Percentiles rank a stretch among this genome's conserved stretches.
Conservation (phyloP, 2,888 invertebrate genomes). For the Eupithecia subumbrata region DNA sequence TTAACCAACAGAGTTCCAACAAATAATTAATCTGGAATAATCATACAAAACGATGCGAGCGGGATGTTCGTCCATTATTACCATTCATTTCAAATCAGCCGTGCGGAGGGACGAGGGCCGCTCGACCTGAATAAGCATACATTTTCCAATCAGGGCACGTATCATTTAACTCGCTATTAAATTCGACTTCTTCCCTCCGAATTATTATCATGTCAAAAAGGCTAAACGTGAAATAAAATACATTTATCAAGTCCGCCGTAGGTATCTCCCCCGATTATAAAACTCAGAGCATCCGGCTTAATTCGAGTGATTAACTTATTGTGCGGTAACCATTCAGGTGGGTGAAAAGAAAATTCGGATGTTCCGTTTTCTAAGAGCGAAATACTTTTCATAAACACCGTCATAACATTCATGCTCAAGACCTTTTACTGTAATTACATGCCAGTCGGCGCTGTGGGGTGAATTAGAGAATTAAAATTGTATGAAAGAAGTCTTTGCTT, state of each 20-base stretch:
- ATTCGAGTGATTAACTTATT: conserved; percentile 60
- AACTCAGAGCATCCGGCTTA: conserved; percentile 32
- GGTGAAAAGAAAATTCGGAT: conserved; percentile 66
- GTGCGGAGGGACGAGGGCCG: conserved; percentile 71
- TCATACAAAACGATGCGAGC: conserved; percentile 83
- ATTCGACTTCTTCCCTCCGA: conserved; percentile 82
- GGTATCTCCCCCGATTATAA: conserved; percentile 40
- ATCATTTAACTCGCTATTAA: conserved; percentile 84
- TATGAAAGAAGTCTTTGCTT: conserved; percentile 76
- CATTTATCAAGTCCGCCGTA: conserved; percentile 43
- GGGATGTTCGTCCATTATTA: conserved; percentile 82
- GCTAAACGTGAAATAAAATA: conserved; percentile 59
- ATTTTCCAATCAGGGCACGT: conserved; percentile 84
- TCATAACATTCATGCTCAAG: conserved; percentile 82
- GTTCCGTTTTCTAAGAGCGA: conserved; percentile 65
- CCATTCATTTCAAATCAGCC: conserved; percentile 84
- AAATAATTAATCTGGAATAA: conserved; percentile 85
- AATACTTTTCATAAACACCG: conserved; percentile 82
- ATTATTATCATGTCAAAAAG: conserved; percentile 80
- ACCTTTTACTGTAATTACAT: conserved; percentile 82
- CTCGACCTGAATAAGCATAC: conserved; percentile 83
- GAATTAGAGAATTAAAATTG: conserved; percentile 80
- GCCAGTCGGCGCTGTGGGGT: conserved; percentile 64
- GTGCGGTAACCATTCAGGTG: conserved; percentile 74
- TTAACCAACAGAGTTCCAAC: conserved; percentile 82